Evolutionary conservation across 2,797 vertebrate species (phyloP), one percentile per base, ranked within the genome.

Genomic region (Acrossocheilus wenchowensis): DNA sequence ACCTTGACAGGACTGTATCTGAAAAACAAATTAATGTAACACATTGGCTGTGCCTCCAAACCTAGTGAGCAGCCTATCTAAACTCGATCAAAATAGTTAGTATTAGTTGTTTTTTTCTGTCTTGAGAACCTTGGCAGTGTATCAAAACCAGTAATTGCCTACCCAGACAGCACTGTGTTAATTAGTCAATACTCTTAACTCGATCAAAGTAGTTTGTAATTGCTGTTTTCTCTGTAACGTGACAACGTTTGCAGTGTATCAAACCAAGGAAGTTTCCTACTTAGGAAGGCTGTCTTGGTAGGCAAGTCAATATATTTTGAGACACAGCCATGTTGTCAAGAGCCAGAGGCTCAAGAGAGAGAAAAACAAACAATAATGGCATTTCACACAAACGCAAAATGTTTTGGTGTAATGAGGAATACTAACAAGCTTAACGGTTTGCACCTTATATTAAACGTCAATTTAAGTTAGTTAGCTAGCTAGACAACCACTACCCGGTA

Each of bases 1-100:
- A 88, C 91, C 91, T 88, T 84, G 43, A 81, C 45, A 75, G 26
- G 30, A 15, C 43, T 82, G 43, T 48, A 17, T 36, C 82, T 86
- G 81, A 41, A 87, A 78, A 45, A 64, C 8, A 64, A n/a, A 75
- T 17, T 19, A 17, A 15, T 5, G 23, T 78, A 57, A 84, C 23
- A 43, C 21, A 52, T 34, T 5, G n/a, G 5, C 23, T 64, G 9
- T 39, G 57, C 15, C 71, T 12, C 7, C 17, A 74, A 19, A 34
- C n/a, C 6, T 43, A 62, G 26, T 14, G 15, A 21, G 52, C 12
- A n/a, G 36, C 36, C 23, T 41, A 12, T 4, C 54, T 23, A 57
- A 21, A 23, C 21, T 57, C 19, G 21, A 23, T 57, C 23, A n/a
- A 60, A 60, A 57, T 57, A 23, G 54, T 23, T 64, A 0, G n/a